Evolutionary conservation across 2,797 vertebrate species (phyloP), one percentile per base, ranked within the genome.

Genomic region (Steatocranus sp.): DNA sequence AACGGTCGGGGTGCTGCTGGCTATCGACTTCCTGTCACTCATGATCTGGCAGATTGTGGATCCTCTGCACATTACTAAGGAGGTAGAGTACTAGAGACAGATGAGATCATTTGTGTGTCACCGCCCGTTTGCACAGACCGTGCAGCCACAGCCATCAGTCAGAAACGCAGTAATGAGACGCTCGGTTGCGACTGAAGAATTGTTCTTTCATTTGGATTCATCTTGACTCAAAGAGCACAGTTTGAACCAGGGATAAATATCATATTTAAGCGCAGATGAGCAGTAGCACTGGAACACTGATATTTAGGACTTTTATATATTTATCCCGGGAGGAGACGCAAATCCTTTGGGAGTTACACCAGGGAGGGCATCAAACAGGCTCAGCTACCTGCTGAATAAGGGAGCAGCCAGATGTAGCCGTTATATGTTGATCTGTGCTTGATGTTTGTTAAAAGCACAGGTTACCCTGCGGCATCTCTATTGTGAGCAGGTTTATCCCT

Each of bases 11-110:
- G 95, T 98, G 88, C 93, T 99, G 54, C 96, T 99, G 90, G 97
- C 96, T 38, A 90, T 98, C 75, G 98, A 99, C 9, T 93, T 98
- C 79, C 91, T 99, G 81, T 97, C 97, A 2, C 90, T 99, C 10
- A 95, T 97, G 88, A 94, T 98, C 94, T 99, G 98, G 98, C 98
- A 99, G 94, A 97, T 98, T 2, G 96, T 98, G 91, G 98, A 98
- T 84, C 98, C 98, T 2, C 89, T 99, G 89, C 97, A 98, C 87
- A 96, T 97, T 53, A 97, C 97, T 9, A 96, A 97, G 5, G 98
- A 99, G 98, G 98, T 99, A 92, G 68, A 86, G 78, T 58, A 56
- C 48, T 7, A 82, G 61, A 83, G 83, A 87, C 87, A 38, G 81
- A 90, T 84, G 75, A 87, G 66, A 83, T 88, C 4, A 81, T 85